Base-by-base conservation (phyloP, 2,797 vertebrate genomes). In the Sebastiscus tertius region DNA sequence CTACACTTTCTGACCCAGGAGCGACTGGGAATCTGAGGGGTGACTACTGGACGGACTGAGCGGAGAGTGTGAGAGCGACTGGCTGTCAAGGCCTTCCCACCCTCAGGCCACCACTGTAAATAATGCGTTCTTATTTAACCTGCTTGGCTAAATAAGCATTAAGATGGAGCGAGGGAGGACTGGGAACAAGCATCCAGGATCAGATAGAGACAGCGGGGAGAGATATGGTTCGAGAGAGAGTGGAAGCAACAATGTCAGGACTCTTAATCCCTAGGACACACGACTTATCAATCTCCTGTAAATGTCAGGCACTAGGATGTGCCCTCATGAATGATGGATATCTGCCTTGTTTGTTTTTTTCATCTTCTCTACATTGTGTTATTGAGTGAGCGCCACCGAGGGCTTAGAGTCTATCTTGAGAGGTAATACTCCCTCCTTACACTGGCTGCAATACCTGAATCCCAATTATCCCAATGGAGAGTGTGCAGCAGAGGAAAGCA, bases 241-340 rank as follows among this genome's bases (percentile, higher is more conserved):
- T 26, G 72, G 82, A 81, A 80, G 85, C 79, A 56, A 81, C 86
- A 72, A 80, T 82, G 86, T 82, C 88, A 82, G 73, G 75, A 88
- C 75, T 79, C 78, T 85, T 91, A 91, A 92, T 93, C 88, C 87
- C 87, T 36, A 16, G 79, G 70, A 91, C 86, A 88, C 77, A 59
- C 6, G 39, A 84, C 83, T 91, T 94, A 95, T 94, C 94, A 90
- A 90, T 92, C 89, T 90, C 80, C 88, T 92, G 92, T 92, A 94
- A 95, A 96, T 95, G 94, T 94, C 94, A 95, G 86, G 78, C 76
- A 79, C 62, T 42, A 59, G 85, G 88, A 92, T 91, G 73, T 89
- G 85, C 84, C 85, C 90, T 94, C 91, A 93, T 93, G 93, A 95
- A 95, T 94, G 94, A 95, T 96, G 93, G 92, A 94, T 94, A 92